phyloP scores from a whole-genome alignment of 1,140 invertebrate genomes.

The Sipha flava region DNA sequence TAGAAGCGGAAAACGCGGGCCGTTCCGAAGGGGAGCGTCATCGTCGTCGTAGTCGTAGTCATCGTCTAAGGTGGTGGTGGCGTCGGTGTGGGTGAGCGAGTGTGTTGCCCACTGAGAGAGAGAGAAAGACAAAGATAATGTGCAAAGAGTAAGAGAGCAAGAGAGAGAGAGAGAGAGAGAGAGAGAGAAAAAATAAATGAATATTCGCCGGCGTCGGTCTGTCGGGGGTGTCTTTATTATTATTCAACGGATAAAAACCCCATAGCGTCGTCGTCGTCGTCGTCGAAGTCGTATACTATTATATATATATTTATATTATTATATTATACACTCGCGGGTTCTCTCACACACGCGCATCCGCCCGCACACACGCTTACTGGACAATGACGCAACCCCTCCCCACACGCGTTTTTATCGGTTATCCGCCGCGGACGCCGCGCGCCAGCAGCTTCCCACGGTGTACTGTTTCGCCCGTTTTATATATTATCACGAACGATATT shows the following conservation, averaged over 20 bases:
- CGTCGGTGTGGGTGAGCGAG: not conserved
- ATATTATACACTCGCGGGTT: not conserved
- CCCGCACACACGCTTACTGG: not conserved
- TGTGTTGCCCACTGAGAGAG: not conserved
- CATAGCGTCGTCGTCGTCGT: not conserved
- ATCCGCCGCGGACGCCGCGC: not conserved
- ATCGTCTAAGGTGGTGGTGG: not conserved
- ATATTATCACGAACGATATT: not conserved
- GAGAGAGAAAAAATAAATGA: not conserved
- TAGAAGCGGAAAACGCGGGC: not conserved
- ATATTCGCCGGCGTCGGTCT: conserved; percentile 29
- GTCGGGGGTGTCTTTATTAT: conserved; percentile 31
- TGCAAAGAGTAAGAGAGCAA: not conserved
- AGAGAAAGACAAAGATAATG: not conserved
- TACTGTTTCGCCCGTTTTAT: not conserved
- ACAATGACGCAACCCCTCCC: conserved; percentile 25
- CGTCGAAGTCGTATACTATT: not conserved
- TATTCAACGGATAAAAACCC: conserved; percentile 32
- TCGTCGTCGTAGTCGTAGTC: not conserved
- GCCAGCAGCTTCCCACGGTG: conserved; percentile 17
- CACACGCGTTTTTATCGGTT: not conserved
- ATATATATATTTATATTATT: not conserved
- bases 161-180: not conserved
- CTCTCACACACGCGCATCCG: not conserved
- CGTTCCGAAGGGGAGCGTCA: not conserved